phyloP scores from a whole-genome alignment of 2,113 vertebrate genomes.

The Sisor rabdophorus region DNA sequence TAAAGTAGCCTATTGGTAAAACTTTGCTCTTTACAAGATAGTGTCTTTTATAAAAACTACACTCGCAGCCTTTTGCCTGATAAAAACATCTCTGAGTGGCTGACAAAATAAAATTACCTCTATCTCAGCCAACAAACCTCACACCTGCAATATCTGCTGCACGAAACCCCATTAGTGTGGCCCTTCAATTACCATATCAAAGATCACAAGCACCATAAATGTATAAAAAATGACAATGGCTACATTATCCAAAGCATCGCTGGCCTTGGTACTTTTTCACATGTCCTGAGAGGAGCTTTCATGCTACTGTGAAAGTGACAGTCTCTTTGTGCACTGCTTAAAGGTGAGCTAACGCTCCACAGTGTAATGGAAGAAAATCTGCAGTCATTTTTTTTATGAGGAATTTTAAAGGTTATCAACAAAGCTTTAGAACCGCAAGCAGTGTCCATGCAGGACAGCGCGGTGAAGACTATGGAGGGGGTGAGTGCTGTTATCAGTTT shows the following conservation, averaged over 20 bases:
- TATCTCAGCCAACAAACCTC: slow-evolving; percentile 2
- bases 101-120: slow-evolving; percentile 33
- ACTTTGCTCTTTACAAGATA: background rate
- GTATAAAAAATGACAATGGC: slow-evolving; percentile 49
- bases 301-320: slow-evolving; percentile 40
- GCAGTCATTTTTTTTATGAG: slow-evolving; percentile 66
- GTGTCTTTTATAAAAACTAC: slow-evolving; percentile 23
- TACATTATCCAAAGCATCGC: slow-evolving; percentile 46
- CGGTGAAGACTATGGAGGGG: slow-evolving; percentile 57
- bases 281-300: slow-evolving; percentile 44
- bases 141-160: slow-evolving; percentile 32
- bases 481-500: slow-evolving; percentile 75
- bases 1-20: background rate
- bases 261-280: slow-evolving; percentile 48
- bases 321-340: slow-evolving; percentile 55
- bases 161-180: slow-evolving; percentile 45
- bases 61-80: slow-evolving; percentile 32
- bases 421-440: slow-evolving; percentile 75
- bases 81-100: slow-evolving; percentile 27
- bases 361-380: slow-evolving; percentile 72
- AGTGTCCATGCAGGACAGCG: slow-evolving; percentile 56
- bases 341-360: slow-evolving; percentile 52
- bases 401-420: slow-evolving; percentile 88
- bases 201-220: slow-evolving; percentile 56
- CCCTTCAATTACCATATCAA: slow-evolving; percentile 54